Conservation (phyloP, 2,888 invertebrate genomes). For the Hemithea aestivaria region DNA sequence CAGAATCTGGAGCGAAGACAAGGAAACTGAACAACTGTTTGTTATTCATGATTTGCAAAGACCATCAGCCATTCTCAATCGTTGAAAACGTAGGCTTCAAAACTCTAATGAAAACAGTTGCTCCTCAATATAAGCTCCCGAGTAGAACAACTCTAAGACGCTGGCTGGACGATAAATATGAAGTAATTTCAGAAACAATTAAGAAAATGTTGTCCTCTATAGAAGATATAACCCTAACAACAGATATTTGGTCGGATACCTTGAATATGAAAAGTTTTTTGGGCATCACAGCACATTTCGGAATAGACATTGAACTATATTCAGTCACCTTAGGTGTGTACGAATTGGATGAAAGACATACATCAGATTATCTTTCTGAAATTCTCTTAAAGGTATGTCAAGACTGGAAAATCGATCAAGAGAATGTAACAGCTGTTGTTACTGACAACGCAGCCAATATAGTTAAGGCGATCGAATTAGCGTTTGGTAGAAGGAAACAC, state of each 20-base stretch:
- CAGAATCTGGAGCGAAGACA: constrained; percentile 23
- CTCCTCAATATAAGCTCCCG: constrained; percentile 37
- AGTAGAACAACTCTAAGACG: no score
- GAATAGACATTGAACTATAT: constrained; percentile 32
- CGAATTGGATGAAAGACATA: constrained; percentile 39
- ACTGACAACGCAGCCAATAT: constrained; percentile 33
- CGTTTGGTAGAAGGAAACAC: constrained; percentile 38
- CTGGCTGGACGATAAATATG: constrained; percentile 38
- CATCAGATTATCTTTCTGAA: constrained; percentile 32
- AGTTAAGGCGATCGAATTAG: constrained; percentile 25
- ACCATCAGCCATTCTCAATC: constrained; percentile 33
- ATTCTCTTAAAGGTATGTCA: constrained; percentile 12
- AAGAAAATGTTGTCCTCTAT: constrained; percentile 31
- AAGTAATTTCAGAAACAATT: constrained; percentile 28
- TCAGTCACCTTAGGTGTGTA: constrained; percentile 42
- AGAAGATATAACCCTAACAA: constrained; percentile 36
- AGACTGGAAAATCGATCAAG: constrained; percentile 11
- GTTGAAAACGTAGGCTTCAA: no score
- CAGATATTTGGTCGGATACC: constrained; percentile 41
- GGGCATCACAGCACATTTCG: constrained; percentile 42
- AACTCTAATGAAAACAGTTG: constrained; percentile 33
- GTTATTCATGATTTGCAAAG: constrained; percentile 34
- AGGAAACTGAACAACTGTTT: constrained; percentile 30
- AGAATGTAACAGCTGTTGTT: constrained; percentile 33
- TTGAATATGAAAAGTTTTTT: constrained; percentile 35